Evolutionary conservation across 1,140 invertebrate species (phyloP), one percentile per base, ranked within the genome.

Genomic region (Drosophila arawakana): DNA sequence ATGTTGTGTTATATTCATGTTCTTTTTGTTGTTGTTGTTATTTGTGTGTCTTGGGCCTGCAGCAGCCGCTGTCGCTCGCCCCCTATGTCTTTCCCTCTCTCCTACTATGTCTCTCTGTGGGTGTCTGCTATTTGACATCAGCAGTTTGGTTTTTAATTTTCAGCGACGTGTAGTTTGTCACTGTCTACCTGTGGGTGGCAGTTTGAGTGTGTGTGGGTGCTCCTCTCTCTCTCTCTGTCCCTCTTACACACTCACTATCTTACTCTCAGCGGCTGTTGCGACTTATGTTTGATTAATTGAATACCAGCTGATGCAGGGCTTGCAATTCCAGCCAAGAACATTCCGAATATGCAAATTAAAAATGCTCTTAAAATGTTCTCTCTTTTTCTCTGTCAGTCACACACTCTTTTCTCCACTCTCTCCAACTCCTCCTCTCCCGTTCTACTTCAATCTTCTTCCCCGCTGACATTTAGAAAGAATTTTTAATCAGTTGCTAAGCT

Each of bases 301-400:
- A 59, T 35, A 25, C 13, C 54, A 67, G 54, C 46, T 69, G 71
- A 46, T 59, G 71, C 54, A 55, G 30, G 15, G 49, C 41, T 73
- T 78, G 81, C 73, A 73, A 52, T 43, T 35, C 34, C 59, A 58
- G 59, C 68, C 34, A 52, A 13, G 25, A 46, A 55, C 49, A 55
- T 60, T 34, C 57, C 11, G 13, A 46, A 66, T 58, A 83, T 82
- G 80, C 80, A 82, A 82, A 82, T 82, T 83, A 76, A 79, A 82
- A 76, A 61, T 43, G 76, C 21, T 21, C 3, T 50, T 68, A 5
- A 30, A 30, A 30, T 30, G 3, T 30, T 6, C 4, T 30, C 25
- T 30, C 25, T 30, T 30, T 6, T 30, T 4, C 25, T 30, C 25
- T 30, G 25, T 30, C 25, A 30, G 4, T 2, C 6, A 4, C 6